Evolutionary conservation across 2,113 vertebrate species (phyloP).

Genomic region (Caretta caretta): DNA sequence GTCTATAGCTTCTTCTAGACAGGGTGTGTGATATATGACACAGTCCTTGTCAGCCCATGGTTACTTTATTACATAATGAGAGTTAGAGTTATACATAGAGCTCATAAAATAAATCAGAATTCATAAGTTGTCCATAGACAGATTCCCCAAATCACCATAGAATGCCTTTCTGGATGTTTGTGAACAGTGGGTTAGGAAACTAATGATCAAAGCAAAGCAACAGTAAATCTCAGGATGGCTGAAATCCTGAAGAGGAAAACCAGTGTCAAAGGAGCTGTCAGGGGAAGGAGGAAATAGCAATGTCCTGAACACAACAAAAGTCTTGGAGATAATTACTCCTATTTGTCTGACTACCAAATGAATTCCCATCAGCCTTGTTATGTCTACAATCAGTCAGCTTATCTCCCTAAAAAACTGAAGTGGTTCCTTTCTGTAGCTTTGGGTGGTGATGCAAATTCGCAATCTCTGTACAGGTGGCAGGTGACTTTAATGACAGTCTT

Average conservation of each 20-base stretch:
- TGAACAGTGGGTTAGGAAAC: background rate
- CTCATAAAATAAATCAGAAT: background rate
- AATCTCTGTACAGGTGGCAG: background rate
- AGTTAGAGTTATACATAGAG: background rate
- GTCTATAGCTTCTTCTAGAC: background rate
- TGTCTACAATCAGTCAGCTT: background rate
- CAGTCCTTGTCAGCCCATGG: background rate
- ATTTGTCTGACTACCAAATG: conserved; percentile 43
- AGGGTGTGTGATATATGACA: background rate
- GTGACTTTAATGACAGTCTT: background rate
- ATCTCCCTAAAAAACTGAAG: conserved; percentile 33
- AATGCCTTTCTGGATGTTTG: background rate
- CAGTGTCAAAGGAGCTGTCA: conserved; percentile 14
- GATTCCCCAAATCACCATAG: background rate
- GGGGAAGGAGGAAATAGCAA: background rate
- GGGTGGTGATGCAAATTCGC: conserved; percentile 8
- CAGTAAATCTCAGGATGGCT: background rate
- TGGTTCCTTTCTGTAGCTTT: conserved; percentile 16
- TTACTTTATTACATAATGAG: background rate
- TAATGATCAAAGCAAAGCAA: background rate
- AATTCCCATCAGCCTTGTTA: conserved; percentile 53
- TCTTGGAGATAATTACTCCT: conserved; percentile 34
- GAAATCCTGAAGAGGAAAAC: background rate
- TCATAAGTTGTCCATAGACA: background rate
- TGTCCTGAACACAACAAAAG: background rate